A percentile compares a stretch with the other conserved stretches of the same genome.
Evolutionary conservation across 2,888 invertebrate genomes (phyloP).

Genomic region (Thymelicus sylvestris): DNA sequence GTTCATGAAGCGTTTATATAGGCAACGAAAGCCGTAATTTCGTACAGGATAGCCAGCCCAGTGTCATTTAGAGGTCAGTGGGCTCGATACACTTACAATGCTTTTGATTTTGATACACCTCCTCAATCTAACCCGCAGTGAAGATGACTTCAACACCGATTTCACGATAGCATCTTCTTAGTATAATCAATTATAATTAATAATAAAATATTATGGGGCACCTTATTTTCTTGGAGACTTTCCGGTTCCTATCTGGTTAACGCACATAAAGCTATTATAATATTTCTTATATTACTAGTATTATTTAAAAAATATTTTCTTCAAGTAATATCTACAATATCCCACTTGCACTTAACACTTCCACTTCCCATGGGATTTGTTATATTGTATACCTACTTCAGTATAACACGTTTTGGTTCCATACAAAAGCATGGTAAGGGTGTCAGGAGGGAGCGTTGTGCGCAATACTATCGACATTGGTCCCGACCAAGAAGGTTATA

Average conservation of each 20-base stretch:
- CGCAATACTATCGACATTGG: constrained; percentile 35
- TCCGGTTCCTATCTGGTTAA: no score
- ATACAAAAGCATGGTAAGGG: constrained; percentile 38
- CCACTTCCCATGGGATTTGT: neutral
- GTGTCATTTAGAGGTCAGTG: neutral
- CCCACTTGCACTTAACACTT: neutral
- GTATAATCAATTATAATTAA: no score
- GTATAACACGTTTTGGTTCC: neutral
- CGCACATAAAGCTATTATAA: no score
- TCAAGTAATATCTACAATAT: neutral
- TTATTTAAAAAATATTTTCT: no score
- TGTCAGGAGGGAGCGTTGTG: constrained; percentile 35
- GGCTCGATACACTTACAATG: neutral
- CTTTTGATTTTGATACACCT: neutral
- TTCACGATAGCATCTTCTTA: no score
- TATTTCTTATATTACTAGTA: no score
- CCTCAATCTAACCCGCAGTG: no score
- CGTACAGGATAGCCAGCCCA: neutral
- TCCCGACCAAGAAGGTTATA: neutral
- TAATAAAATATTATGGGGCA: no score
- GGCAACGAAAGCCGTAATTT: neutral
- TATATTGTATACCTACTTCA: neutral
- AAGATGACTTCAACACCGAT: no score
- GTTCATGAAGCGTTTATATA: no score
- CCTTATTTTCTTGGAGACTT: no score